These are phyloP conservation scores for Pan paniscus DNA, from an alignment of 2,113 vertebrate genomes.

Conservation along the genomic window DNA sequence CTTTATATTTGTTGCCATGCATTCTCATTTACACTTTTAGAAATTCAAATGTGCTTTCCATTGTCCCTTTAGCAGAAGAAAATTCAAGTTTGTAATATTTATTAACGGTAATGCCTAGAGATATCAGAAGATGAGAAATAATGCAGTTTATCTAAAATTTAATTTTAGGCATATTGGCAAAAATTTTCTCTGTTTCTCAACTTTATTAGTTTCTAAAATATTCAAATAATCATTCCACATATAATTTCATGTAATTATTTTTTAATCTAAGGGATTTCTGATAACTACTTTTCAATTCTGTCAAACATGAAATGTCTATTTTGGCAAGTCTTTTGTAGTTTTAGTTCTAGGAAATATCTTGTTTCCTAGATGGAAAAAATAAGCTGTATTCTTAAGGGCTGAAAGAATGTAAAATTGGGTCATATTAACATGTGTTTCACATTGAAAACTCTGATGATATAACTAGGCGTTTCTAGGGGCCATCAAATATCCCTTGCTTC, in stretches of 20 bases:
- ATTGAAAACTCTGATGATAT: background rate
- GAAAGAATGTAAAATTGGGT: background rate
- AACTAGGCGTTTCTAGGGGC: background rate
- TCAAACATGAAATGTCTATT: background rate
- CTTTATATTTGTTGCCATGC: background rate
- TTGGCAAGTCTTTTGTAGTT: background rate
- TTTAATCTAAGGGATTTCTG: constrained; percentile 3
- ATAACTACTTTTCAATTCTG: constrained; percentile 15
- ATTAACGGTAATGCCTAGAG: background rate
- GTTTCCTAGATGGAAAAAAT: constrained; percentile 18
- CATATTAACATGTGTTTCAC: background rate
- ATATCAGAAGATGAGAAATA: constrained; percentile 1
- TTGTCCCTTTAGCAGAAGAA: background rate
- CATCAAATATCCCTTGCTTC: background rate
- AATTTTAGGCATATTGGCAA: background rate
- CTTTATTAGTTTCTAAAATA: constrained; percentile 14
- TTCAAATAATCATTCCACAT: background rate
- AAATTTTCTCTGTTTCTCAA: background rate
- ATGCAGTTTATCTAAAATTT: background rate
- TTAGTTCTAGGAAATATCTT: background rate
- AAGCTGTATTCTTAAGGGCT: background rate
- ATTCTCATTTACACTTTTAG: constrained; percentile 6
- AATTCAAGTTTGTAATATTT: background rate
- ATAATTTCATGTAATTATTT: background rate
- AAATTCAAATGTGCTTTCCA: background rate